phyloP scores from a whole-genome alignment of 2,113 vertebrate species.

The Tympanuchus pallidicinctus region DNA sequence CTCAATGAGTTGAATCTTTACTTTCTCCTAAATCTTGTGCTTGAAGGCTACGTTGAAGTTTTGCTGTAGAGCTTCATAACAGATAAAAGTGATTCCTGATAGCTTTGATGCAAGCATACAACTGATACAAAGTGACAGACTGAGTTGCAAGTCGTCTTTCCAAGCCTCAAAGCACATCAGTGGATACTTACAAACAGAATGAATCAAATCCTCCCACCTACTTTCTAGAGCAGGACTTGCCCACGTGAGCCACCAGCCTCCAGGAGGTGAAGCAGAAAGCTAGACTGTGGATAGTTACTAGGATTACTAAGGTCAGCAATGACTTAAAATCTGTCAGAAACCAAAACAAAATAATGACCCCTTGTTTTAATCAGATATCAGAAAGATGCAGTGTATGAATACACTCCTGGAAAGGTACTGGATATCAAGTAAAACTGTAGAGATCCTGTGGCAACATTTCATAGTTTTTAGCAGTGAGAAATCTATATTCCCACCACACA shows the following conservation, averaged over 20 bases:
- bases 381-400: background rate
- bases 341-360: background rate
- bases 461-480: background rate
- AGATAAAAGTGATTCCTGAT: background rate
- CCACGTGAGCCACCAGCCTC: background rate
- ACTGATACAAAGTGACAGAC: background rate
- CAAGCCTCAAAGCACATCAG: background rate
- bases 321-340: background rate
- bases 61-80: background rate
- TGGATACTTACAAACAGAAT: background rate
- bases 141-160: background rate
- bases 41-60: background rate
- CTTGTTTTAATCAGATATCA: background rate
- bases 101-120: background rate
- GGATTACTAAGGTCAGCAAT: background rate
- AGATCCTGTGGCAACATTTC: background rate
- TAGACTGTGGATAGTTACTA: background rate
- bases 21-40: background rate
- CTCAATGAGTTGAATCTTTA: background rate
- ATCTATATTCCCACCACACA: background rate
- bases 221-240: background rate
- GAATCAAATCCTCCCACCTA: rapidly evolving
- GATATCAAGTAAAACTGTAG: background rate
- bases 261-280: background rate
- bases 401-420: background rate